These are phyloP conservation scores for Apotomis capreana DNA, from an alignment of 2,888 invertebrate genomes.

Conservation along the genomic window DNA sequence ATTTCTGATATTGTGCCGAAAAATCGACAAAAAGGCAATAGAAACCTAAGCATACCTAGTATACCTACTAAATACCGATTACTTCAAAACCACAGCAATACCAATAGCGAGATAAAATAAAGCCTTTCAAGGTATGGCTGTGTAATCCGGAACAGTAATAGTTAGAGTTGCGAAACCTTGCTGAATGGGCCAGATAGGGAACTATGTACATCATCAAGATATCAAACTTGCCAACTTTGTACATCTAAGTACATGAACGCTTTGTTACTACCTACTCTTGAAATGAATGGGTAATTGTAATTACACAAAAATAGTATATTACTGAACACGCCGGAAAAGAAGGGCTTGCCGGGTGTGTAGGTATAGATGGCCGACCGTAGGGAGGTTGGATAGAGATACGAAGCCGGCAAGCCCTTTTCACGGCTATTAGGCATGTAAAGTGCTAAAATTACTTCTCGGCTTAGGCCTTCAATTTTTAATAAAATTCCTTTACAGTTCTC, in stretches of 20 bases:
- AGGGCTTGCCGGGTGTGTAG: too few species aligned
- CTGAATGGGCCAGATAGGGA: conserved; percentile 58
- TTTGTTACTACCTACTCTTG: not conserved
- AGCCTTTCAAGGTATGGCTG: conserved; percentile 3
- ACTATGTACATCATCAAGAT: conserved; percentile 64
- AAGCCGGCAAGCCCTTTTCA: too few species aligned
- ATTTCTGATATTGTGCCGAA: too few species aligned
- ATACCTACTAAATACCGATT: not conserved
- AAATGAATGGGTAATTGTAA: not conserved
- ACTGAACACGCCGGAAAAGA: not conserved
- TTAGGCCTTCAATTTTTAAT: too few species aligned
- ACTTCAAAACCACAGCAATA: not conserved
- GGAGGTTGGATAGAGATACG: too few species aligned
- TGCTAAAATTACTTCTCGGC: too few species aligned
- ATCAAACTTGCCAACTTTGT: conserved; percentile 64
- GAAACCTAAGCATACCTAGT: not conserved
- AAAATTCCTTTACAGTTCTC: too few species aligned
- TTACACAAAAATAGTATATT: not conserved
- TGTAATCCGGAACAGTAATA: conserved; percentile 12
- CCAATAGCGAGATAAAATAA: not conserved
- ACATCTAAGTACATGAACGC: conserved; percentile 27
- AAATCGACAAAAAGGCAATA: too few species aligned
- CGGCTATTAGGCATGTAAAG: too few species aligned
- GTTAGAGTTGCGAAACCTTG: conserved; percentile 54
- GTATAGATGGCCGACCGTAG: too few species aligned